Base-by-base conservation (phyloP, 2,888 invertebrate species). In the Zaprionus obscuricornis region DNA sequence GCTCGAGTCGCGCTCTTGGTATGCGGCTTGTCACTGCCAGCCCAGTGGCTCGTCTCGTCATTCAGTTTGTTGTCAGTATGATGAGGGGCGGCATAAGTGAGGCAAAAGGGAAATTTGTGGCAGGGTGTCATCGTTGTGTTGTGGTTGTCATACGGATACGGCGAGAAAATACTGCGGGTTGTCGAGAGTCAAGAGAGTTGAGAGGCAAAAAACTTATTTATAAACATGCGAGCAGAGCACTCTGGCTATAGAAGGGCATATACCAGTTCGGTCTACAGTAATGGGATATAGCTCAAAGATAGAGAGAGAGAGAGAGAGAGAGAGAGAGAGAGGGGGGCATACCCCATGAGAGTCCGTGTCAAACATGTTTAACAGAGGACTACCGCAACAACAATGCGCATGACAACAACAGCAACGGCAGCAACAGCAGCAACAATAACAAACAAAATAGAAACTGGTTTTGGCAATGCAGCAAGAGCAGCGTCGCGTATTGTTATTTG, bases 21-120 rank as follows among this genome's bases (percentile, higher is more conserved):
- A 77, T 73, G 83, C 63, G 68, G 74, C 85, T 67, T 85, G 73
- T 85, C 79, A 83, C 56, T 79, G 76, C 60, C 83, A 79, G 64
- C 62, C 29, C 73, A 74, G 71, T 77, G 54, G 62, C 56, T 69
- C 58, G 43, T 46, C 64, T 49, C 60, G 33, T 66, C 71, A 68
- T 27, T 18, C 56, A 42, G 17, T 4, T 29, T 24, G 22, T 5
- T 11, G 24, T 16, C 26, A 6, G 11, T 7, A 6, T n/a, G 8
- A 6, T 8, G 0, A 16, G 8, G 24, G 11, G 13, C 1, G 22
- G 22, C n/a, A 31, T 11, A 6, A 1, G 18, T 8, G 13, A 17
- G 34, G 5, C 24, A n/a, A 13, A 24, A 29, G 40, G 27, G n/a
- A 18, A 8, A n/a, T 16, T n/a, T n/a, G 7, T 20, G n/a, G 8